phyloP scores from a whole-genome alignment of 2,797 vertebrate species.

The Botia almorhae region DNA sequence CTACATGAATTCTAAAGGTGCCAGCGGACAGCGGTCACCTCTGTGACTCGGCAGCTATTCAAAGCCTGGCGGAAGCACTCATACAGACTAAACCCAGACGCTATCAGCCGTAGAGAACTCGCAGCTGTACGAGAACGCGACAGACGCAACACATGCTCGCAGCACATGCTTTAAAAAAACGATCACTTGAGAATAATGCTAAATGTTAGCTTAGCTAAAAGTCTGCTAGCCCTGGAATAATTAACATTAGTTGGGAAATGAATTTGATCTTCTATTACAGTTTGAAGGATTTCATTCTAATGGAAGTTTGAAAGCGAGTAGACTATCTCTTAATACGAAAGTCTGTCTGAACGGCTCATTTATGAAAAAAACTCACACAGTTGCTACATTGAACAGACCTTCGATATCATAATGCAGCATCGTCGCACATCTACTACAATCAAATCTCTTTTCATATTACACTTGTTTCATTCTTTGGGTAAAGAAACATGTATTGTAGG shows the following conservation, averaged over 20 bases:
- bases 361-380: slow-evolving; percentile 28
- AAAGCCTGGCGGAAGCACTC: neutral
- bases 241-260: slow-evolving; percentile 56
- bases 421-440: neutral
- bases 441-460: neutral
- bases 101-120: neutral
- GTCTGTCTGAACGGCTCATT: slow-evolving; percentile 35
- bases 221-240: slow-evolving; percentile 52
- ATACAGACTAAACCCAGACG: neutral
- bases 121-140: neutral
- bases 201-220: slow-evolving; percentile 45
- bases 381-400: slow-evolving; percentile 16
- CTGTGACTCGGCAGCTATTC: slow-evolving; percentile 48
- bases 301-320: slow-evolving; percentile 47
- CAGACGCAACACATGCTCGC: neutral
- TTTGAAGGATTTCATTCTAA: slow-evolving; percentile 51
- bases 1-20: slow-evolving; percentile 43
- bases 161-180: slow-evolving; percentile 48
- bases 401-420: neutral
- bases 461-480: slow-evolving; percentile 10
- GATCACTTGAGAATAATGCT: slow-evolving; percentile 42
- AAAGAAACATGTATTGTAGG: neutral
- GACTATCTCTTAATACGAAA: slow-evolving; percentile 41
- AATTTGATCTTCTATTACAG: slow-evolving; percentile 55
- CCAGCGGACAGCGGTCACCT: slow-evolving; percentile 48